Evolutionary conservation across 2,888 invertebrate species (phyloP).

Genomic region (Philhelius pedissequus): DNA sequence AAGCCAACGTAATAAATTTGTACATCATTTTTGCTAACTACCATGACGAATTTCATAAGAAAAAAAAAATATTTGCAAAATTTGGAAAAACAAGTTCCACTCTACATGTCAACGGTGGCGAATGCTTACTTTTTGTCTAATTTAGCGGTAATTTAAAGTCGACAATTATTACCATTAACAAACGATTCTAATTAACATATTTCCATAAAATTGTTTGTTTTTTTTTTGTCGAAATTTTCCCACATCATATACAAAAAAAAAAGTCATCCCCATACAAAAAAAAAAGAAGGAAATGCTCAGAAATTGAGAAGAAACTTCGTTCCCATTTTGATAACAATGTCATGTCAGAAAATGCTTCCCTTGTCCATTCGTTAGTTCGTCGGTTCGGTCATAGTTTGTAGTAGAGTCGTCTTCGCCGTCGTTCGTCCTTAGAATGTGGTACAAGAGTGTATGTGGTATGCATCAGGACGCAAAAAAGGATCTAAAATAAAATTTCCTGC

Average conservation of each 20-base stretch:
- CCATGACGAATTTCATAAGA: not conserved
- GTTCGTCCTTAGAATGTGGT: slow-evolving; percentile 36
- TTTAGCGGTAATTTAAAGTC: not conserved
- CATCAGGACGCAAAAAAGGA: slow-evolving; percentile 50
- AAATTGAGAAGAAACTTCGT: slow-evolving; percentile 54
- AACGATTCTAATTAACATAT: slow-evolving; percentile 56
- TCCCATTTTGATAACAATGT: slow-evolving; percentile 64
- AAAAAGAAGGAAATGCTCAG: slow-evolving; percentile 26
- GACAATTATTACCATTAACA: slow-evolving; percentile 54
- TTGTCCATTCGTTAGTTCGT: slow-evolving; percentile 34
- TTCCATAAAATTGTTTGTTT: slow-evolving; percentile 26
- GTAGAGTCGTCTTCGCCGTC: not conserved
- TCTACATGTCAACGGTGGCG: slow-evolving; percentile 30
- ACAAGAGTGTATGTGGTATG: slow-evolving; percentile 25
- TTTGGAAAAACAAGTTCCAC: not conserved
- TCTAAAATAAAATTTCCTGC: slow-evolving; percentile 60
- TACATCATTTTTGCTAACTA: not conserved
- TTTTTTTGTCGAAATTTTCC: not conserved
- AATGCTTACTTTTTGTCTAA: slow-evolving; percentile 46
- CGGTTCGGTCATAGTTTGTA: not conserved
- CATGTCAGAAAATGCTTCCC: slow-evolving; percentile 64
- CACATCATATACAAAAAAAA: not conserved
- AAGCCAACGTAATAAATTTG: not conserved
- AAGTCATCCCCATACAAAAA: slow-evolving; percentile 10
- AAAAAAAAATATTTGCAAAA: not conserved